Evolutionary conservation across 1,140 invertebrate species (phyloP), one percentile per base, ranked within the genome.

Genomic region (Hypothenemus hampei): DNA sequence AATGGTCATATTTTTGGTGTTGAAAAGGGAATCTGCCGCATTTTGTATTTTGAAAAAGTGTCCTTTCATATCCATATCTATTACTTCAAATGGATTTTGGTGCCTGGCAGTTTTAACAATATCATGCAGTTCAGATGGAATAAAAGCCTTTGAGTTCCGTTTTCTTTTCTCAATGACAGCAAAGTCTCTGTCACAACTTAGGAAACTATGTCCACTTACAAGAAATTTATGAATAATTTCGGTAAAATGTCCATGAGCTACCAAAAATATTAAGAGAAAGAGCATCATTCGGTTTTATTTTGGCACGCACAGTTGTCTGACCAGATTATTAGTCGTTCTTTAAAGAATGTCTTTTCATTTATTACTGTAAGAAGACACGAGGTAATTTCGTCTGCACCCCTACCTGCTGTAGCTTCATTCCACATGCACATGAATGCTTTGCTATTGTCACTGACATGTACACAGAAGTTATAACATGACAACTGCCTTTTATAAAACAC

Each of bases 381-480:
- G 13, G 22, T 4, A 45, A 59, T 50, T 46, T 50, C 57, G 50
- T 59, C 36, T 3, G 15, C 29, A 5, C 57, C 43, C 13, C 57
- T 20, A 26, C 33, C 33, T 24, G 36, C 51, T 19, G 39, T 23
- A 8, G 24, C 21, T 43, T 58, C 50, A 48, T 54, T 20, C 50
- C 57, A 58, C 15, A 58, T 15, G 41, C 40, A 47, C 57, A 58
- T 58, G 24, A 44, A 47, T 15, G 36, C 50, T 47, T 39, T 18
- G 33, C 41, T 53, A 24, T 3, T 37, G 20, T 53, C 15, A 15
- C 13, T 7, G 19, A 58, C 23, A 36, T 58, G 50, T 10, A 58
- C 37, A 7, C 41, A 23, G 11, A 58, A 22, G 26, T 58, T 58
- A 43, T 58, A 58, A 36, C 8, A 16, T 39, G 41, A 40, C 31